Evolutionary conservation across 2,113 vertebrate species (phyloP), one percentile per base, ranked within the genome.

Genomic region (Pteruthius melanotis): DNA sequence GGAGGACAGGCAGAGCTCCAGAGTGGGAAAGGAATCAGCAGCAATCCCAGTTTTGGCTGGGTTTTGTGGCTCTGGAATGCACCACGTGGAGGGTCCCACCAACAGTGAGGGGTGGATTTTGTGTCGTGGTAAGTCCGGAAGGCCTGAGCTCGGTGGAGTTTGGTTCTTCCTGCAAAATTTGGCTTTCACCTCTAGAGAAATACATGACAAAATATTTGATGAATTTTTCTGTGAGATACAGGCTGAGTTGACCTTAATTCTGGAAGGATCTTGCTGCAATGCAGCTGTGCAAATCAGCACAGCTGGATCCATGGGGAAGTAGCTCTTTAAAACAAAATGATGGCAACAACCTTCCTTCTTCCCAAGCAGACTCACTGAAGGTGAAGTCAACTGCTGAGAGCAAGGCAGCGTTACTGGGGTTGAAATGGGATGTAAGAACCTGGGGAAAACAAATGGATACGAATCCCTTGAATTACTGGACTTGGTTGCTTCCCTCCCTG

Each of bases 131-230:
- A 20, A 27, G 14, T 45, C 45, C 50, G 68, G 40, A 49, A 63
- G 47, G 52, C 1, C 1, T 11, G 27, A 50, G 76, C 57, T 83
- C 0, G 0, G 28, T 20, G 31, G 37, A 71, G 14, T 79, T 93
- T 49, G n/a, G 31, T 49, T 83, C 75, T 85, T 49, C 9, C 50
- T 0, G 0, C 37, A 28, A 26, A 65, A 28, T 53, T 59, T 63
- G 87, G n/a, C 72, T 92, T 89, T 57, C 31, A 18, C 26, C 30
- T 63, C 71, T 42, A 13, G 30, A 53, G 59, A 39, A 82, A 52
- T 5, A 24, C 26, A 15, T 19, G 31, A 33, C 66, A 47, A 68
- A 86, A 31, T 30, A 47, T 27, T 50, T 17, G 66, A 40, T 87
- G 45, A 24, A 15, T 53, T 84, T 87, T 71, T 11, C 5, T 4